Evolutionary conservation across 2,797 vertebrate genomes (phyloP).

Genomic region (Parotocinclus haroldoi): DNA sequence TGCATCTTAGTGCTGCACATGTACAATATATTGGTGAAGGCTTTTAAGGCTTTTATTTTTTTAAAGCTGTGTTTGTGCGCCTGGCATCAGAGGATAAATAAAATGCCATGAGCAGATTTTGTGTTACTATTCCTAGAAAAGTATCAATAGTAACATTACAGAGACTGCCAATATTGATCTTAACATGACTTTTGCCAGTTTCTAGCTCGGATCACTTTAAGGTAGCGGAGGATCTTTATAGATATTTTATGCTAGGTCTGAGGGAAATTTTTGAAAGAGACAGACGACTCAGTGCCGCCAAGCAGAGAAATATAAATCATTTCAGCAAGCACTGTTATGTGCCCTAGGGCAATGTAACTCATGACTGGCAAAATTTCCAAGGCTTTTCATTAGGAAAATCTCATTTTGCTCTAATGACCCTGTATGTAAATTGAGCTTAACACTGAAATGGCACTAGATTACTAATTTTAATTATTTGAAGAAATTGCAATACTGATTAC

Average conservation of each 20-base stretch:
- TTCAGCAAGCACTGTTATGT: conserved; percentile 32
- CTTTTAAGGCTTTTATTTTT: not conserved
- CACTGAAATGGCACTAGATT: not conserved
- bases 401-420: not conserved
- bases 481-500: conserved; percentile 5
- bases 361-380: conserved; percentile 26
- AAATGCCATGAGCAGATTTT: conserved; percentile 14
- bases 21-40: not conserved
- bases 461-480: conserved; percentile 13
- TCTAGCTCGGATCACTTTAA: conserved; percentile 30
- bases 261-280: conserved; percentile 31
- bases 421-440: not conserved
- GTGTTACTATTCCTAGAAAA: conserved; percentile 18
- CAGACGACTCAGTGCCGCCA: not conserved
- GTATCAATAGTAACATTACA: conserved; percentile 8
- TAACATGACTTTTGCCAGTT: conserved; percentile 32
- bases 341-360: conserved; percentile 38
- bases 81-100: conserved; percentile 1
- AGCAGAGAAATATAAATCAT: conserved; percentile 47
- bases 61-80: not conserved
- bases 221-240: conserved; percentile 22
- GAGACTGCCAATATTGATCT: conserved; percentile 29
- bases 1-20: too few relatives aligned
- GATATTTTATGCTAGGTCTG: conserved; percentile 14
- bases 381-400: conserved; percentile 19